These are phyloP conservation scores for Liposcelis brunnea DNA, from an alignment of 2,888 invertebrate species.

Conservation along the genomic window DNA sequence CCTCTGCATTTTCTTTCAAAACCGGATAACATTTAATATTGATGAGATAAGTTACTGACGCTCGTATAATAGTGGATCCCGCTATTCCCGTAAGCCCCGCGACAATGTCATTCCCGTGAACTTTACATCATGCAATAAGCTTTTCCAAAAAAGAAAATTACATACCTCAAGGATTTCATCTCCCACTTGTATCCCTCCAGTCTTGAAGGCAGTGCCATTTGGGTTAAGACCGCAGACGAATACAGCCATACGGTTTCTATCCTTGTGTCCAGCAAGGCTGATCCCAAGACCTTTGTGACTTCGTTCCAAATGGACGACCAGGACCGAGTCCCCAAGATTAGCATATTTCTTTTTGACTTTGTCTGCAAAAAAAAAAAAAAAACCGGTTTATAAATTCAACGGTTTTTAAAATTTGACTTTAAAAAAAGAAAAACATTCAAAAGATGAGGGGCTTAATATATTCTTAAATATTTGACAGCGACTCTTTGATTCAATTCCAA, in stretches of 20 bases:
- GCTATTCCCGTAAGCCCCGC: too few relatives aligned
- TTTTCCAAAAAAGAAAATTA: background rate
- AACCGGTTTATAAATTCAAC: too few relatives aligned
- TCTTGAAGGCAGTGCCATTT: conserved; percentile 57
- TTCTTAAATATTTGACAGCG: too few relatives aligned
- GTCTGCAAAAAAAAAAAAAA: conserved; percentile 36
- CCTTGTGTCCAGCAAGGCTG: conserved; percentile 84
- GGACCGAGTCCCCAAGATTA: conserved; percentile 44
- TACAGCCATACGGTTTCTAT: conserved; percentile 87
- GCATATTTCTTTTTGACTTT: conserved; percentile 89
- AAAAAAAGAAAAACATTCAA: conserved; percentile 12
- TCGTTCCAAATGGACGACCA: conserved; percentile 60
- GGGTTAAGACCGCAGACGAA: conserved; percentile 93
- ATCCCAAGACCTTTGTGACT: conserved; percentile 68
- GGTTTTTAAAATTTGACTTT: conserved; percentile 5
- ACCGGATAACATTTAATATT: too few relatives aligned
- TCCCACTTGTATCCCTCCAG: conserved; percentile 65
- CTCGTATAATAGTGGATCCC: too few relatives aligned
- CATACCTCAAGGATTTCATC: conserved; percentile 87
- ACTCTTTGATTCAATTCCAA: conserved; percentile 8
- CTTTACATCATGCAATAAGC: background rate
- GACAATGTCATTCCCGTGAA: too few relatives aligned
- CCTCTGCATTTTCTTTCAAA: background rate
- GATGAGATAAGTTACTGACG: too few relatives aligned
- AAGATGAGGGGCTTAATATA: conserved; percentile 5